These are phyloP conservation scores for Anser cygnoides DNA, from an alignment of 2,113 vertebrate genomes.

Conservation along the genomic window DNA sequence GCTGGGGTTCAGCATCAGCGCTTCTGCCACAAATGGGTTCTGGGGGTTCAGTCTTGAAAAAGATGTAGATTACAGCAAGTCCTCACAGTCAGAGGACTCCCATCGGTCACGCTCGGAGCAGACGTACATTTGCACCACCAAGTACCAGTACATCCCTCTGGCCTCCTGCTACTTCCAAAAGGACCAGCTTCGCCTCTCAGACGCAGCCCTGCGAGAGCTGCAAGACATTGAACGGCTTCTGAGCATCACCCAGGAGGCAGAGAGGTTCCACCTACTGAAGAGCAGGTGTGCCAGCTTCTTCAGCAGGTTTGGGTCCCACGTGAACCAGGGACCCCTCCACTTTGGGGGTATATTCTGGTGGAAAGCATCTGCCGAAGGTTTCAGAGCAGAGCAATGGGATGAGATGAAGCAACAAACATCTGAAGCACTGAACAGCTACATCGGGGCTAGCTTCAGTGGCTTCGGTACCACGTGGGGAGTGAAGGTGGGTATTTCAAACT, in stretches of 20 bases:
- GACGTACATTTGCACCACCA: slow-evolving; percentile 52
- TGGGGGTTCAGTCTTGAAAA: background rate
- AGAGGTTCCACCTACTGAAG: background rate
- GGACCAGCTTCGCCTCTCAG: slow-evolving; percentile 62
- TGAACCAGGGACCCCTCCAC: slow-evolving; percentile 69
- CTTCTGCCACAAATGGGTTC: background rate
- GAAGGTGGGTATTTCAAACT: rapidly evolving
- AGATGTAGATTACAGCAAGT: background rate
- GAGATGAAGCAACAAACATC: slow-evolving; percentile 21
- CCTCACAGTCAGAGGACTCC: background rate
- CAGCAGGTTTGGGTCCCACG: slow-evolving; percentile 69
- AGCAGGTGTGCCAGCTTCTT: slow-evolving; percentile 55
- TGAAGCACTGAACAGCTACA: background rate
- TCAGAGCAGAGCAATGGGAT: background rate
- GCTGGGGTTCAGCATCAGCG: slow-evolving; percentile 42
- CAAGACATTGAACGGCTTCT: slow-evolving; percentile 49
- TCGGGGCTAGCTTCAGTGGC: background rate
- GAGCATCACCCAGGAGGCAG: background rate
- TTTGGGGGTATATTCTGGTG: slow-evolving; percentile 78
- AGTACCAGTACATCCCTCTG: slow-evolving; percentile 65
- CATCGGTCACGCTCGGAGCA: background rate
- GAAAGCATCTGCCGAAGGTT: slow-evolving; percentile 57
- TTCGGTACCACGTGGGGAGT: rapidly evolving
- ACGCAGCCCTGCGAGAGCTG: slow-evolving; percentile 54
- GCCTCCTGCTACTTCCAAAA: slow-evolving; percentile 65